Evolutionary conservation across 2,113 vertebrate species (phyloP), one percentile per base, ranked within the genome.

Genomic region (Zosterops hypoxanthus): DNA sequence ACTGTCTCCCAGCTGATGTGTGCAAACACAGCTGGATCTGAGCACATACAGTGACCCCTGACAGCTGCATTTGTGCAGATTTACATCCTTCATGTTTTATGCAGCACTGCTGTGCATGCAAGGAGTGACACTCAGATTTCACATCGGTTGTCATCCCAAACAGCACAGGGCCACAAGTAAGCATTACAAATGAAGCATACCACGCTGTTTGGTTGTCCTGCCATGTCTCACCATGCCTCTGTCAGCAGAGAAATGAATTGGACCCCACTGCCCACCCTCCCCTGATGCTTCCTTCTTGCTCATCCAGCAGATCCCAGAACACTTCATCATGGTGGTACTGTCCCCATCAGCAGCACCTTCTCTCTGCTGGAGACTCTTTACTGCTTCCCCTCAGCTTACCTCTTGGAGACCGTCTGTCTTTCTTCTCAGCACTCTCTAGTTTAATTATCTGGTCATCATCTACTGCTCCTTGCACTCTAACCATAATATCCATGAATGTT

Each of bases 251-350:
- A 77, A 80, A 57, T 60, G 0, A 72, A 36, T 3, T 44, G 8
- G 24, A 12, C 20, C 28, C 8, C 25, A 21, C 25, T 33, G 17
- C 22, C 28, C 24, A 24, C 12, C 5, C 22, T 70, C 23, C 33
- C 20, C 12, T 77, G 22, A 33, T 0, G 0, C 20, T 72, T 80
- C 88, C 49, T 64, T 26, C 29, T 77, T 61, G n/a, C 31, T 49
- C 1, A 0, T 57, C 64, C 55, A 65, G 39, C 23, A 77, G 22
- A 65, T 57, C 28, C 69, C 25, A 84, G 28, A 26, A 69, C 13
- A 7, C 7, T n/a, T 52, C 22, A 18, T 12, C 3, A 0, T 24
- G 44, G 36, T n/a, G 20, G 8, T 14, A 31, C 12, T 0, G 1
- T 29, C 14, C 17, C 15, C 42, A 57, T 4, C 1, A 5, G 26